Conservation (phyloP, 2,113 vertebrate genomes). For the Cochlearius cochlearius region DNA sequence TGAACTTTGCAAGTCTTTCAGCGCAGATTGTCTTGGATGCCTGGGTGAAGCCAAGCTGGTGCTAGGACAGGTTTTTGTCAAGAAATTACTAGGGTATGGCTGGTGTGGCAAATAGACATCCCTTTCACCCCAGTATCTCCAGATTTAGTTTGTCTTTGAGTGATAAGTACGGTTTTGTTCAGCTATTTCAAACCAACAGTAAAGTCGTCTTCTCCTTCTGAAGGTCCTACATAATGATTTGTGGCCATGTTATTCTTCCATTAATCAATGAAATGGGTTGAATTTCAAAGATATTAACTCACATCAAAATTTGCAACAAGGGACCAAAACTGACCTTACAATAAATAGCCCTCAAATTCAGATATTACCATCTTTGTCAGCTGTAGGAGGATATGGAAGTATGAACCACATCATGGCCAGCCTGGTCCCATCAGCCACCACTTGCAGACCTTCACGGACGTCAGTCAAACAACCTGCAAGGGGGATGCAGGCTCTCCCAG, state of each 20-base stretch:
- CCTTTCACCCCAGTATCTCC: neutral
- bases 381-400: neutral
- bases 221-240: neutral
- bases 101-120: neutral
- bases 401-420: neutral
- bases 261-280: neutral
- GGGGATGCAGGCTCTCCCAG: neutral
- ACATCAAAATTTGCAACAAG: neutral
- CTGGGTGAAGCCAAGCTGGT: neutral
- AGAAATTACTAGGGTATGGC: neutral
- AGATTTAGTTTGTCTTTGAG: neutral
- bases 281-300: neutral
- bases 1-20: neutral
- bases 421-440: fast-evolving
- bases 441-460: fast-evolving
- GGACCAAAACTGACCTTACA: neutral
- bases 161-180: neutral
- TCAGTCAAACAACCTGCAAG: no score
- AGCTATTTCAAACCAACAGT: neutral
- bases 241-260: neutral
- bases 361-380: neutral
- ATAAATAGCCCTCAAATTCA: neutral
- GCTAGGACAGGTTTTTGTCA: neutral
- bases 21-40: neutral
- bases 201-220: neutral